Evolutionary conservation across 2,888 invertebrate species (phyloP).

Genomic region (Melanostoma scalare): DNA sequence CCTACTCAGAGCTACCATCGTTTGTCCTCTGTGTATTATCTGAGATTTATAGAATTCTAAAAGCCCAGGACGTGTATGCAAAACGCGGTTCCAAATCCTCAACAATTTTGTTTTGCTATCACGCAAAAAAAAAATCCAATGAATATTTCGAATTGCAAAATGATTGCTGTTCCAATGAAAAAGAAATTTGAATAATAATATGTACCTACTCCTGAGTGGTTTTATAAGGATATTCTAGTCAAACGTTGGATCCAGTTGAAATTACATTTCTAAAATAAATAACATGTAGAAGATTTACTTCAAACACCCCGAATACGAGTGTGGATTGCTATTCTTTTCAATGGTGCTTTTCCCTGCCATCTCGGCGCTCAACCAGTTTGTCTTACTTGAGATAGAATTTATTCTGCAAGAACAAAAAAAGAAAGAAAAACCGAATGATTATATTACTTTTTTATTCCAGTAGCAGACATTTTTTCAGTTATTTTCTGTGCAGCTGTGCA

Average conservation of each 20-base stretch:
- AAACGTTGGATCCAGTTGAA: constrained; percentile 1
- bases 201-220: not conserved
- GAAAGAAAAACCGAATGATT: no score
- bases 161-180: not conserved
- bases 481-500: no score
- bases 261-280: constrained; percentile 1
- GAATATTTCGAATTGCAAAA: not conserved
- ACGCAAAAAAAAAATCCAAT: not conserved
- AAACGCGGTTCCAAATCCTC: not conserved
- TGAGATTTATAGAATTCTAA: no score
- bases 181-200: not conserved
- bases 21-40: no score
- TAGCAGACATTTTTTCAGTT: no score
- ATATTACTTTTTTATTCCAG: no score
- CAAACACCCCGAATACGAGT: not conserved
- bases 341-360: no score
- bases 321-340: not conserved
- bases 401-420: no score
- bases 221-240: not conserved
- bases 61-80: no score
- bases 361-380: no score
- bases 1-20: no score
- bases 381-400: no score
- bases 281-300: not conserved
- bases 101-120: constrained; percentile 4